Evolutionary conservation across 2,888 invertebrate genomes (phyloP).

Genomic region (Hymenopus coronatus): DNA sequence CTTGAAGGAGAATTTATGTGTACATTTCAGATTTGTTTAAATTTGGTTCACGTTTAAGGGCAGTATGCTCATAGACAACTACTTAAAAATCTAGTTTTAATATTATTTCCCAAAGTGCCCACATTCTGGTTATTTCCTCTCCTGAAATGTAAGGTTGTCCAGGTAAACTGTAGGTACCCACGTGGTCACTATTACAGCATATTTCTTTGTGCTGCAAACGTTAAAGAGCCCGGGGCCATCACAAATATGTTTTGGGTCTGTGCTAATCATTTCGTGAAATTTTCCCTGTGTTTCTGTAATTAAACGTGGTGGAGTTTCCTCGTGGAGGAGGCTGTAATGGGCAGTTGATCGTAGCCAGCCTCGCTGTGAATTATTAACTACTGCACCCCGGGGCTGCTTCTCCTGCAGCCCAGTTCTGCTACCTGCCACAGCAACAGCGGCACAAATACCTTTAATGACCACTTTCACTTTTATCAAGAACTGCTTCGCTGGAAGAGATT

Average conservation of each 20-base stretch:
- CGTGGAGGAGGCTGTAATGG: not conserved
- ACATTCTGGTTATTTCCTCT: too few species aligned
- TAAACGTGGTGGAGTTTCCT: not conserved
- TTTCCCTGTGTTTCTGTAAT: not conserved
- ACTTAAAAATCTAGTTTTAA: too few species aligned
- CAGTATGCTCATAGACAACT: too few species aligned
- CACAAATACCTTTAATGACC: not conserved
- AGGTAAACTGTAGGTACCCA: not conserved
- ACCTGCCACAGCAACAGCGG: not conserved
- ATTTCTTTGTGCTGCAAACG: not conserved
- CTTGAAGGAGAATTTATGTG: too few species aligned
- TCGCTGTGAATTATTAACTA: not conserved
- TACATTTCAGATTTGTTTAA: too few species aligned
- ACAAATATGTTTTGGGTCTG: not conserved
- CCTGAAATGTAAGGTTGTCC: too few species aligned
- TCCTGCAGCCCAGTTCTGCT: not conserved
- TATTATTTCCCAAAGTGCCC: too few species aligned
- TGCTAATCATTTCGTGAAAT: not conserved
- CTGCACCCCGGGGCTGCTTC: not conserved
- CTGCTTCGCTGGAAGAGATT: too few species aligned
- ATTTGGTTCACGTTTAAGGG: too few species aligned
- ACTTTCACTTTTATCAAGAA: too few species aligned
- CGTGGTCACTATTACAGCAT: not conserved
- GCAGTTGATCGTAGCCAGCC: not conserved
- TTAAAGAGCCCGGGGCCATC: not conserved